A percentile compares a stretch with the other conserved stretches of the same genome.
Conservation (phyloP, 2,113 vertebrate genomes). For the Actinemys pallida region DNA sequence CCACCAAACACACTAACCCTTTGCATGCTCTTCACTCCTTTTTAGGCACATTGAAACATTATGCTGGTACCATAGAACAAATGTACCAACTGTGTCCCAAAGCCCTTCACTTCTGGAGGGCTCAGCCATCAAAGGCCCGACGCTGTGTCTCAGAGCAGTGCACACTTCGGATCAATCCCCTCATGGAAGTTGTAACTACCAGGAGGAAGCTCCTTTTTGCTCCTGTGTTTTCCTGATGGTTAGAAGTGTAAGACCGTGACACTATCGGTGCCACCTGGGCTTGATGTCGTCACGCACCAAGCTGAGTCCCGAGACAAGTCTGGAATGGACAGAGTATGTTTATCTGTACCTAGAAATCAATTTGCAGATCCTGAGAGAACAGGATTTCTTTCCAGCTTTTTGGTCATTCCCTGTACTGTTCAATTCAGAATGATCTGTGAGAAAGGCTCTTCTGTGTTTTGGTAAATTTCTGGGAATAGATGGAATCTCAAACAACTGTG, state of each 20-base stretch:
- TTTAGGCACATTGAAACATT: conserved; percentile 29
- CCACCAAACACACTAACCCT: conserved; percentile 42
- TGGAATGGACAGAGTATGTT: background rate
- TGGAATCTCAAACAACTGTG: background rate
- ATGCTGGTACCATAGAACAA: conserved; percentile 43
- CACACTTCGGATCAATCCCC: background rate
- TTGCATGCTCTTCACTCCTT: conserved; percentile 40
- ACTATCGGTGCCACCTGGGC: background rate
- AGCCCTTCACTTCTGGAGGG: conserved; percentile 23
- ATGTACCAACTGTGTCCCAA: conserved; percentile 47
- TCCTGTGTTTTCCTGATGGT: conserved; percentile 34
- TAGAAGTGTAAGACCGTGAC: background rate
- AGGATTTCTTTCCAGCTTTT: background rate
- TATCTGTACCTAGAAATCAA: background rate
- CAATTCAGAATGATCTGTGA: background rate
- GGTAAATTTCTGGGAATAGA: background rate
- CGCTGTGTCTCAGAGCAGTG: conserved; percentile 50
- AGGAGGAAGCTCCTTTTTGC: conserved; percentile 24
- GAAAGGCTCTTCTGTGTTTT: conserved; percentile 41
- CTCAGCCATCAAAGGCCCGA: background rate
- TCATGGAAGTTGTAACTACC: conserved; percentile 6
- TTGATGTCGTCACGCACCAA: background rate
- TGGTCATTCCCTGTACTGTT: background rate
- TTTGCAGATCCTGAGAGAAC: background rate
- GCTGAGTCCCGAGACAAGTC: background rate